Percentiles rank a stretch among this genome's conserved stretches.
These are phyloP conservation scores for Hippotragus niger DNA, from an alignment of 2,113 vertebrate species.

Conservation along the genomic window DNA sequence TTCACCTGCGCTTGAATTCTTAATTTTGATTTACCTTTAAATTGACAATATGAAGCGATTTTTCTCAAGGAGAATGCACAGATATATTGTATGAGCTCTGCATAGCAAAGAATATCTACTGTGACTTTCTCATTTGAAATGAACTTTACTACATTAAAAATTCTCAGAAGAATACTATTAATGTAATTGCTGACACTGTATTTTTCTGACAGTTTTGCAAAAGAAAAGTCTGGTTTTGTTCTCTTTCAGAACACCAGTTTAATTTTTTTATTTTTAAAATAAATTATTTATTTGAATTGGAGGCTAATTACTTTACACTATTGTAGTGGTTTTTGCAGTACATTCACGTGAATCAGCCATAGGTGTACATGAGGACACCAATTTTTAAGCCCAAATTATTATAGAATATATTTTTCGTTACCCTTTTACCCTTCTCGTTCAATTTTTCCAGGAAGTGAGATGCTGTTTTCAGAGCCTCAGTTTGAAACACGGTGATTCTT, in stretches of 20 bases:
- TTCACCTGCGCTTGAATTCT: neutral
- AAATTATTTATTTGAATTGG: neutral
- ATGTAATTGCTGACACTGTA: neutral
- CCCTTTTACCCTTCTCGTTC: neutral
- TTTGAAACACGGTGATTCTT: neutral
- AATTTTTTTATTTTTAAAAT: neutral
- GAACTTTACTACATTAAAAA: neutral
- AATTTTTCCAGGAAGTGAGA: neutral
- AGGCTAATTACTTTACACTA: neutral
- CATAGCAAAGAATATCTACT: neutral
- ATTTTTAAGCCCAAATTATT: neutral
- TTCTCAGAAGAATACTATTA: neutral
- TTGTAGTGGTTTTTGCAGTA: neutral
- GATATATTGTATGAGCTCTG: neutral
- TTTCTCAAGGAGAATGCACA: neutral
- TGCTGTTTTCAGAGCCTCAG: neutral
- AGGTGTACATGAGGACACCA: neutral
- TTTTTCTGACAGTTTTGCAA: neutral
- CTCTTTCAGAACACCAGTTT: neutral
- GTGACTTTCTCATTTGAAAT: neutral
- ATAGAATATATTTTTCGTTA: neutral
- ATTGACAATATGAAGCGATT: neutral
- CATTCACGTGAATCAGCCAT: neutral
- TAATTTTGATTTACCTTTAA: neutral
- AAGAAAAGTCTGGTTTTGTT: neutral